Base-by-base conservation (phyloP, 2,113 vertebrate species). In the Rhombomys opimus region DNA sequence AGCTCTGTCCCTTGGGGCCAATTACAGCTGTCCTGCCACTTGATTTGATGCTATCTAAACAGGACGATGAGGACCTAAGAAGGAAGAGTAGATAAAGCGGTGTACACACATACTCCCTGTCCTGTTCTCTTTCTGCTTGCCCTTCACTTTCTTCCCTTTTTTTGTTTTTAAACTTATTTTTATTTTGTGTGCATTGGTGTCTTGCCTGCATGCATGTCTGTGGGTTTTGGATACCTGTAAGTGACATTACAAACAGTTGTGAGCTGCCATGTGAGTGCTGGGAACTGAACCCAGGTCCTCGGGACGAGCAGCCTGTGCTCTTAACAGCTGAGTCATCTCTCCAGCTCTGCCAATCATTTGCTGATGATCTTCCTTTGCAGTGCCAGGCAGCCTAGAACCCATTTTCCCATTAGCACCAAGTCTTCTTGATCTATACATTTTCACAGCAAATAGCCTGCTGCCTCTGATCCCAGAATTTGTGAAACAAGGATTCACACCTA, bases 401-500 rank as follows among this genome's bases (percentile, higher is more conserved):
- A 23, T 32, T 93, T 93, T 73, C 50, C 13, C 61, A 4, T 30
- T 57, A 50, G 54, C 76, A 25, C 52, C 67, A n/a, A 54, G 25
- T 67, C 41, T 87, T 9, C 46, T 2, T 52, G 59, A 18, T 50
- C 41, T 72, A 85, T 68, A n/a, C 11, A 67, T 92, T 96, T 96
- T 95, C 89, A 78, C 46, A 84, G 46, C 1, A 30, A 54, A 61
- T 93, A 23, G 27, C 35, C 27, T 95, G 6, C 57, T 84, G 3
- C 59, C 54, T 54, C 82, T 93, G 77, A 67, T 85, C n/a, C 68
- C 78, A 63, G 54, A 77, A 46, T 94, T 92, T 96, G 82, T 94
- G 68, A 23, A 68, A 63, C 54, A 87, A 87, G 50, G 70, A 52
- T 32, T 84, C 80, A 84, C 68, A 89, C 41, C 90, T 75, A 38